Base-by-base conservation (phyloP, 1,140 invertebrate genomes). In the Neodiprion lecontei region DNA sequence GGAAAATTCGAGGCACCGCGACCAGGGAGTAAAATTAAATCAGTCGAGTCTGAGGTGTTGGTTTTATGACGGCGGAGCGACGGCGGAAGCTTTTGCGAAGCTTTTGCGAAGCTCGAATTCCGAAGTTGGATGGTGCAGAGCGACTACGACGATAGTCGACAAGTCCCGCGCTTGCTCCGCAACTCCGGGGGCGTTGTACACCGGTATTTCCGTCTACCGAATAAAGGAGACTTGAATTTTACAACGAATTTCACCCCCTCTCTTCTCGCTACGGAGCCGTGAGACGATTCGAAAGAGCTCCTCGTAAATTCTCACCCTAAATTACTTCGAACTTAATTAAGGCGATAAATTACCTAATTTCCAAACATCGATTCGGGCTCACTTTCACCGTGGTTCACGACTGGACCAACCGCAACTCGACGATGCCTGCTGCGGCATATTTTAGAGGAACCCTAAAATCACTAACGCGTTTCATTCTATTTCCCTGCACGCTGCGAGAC, bases 251-350 rank as follows among this genome's bases (percentile, higher is more conserved):
- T 9, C 28, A 14, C 53, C 11, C 53, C 53, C 53, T 14, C 53
- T 9, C 28, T 40, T 12, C 28, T 12, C 53, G 11, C 11, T 5
- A 61, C 53, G 11, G 53, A 17, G 53, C 28, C 28, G 28, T 40
- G 28, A 40, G 28, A 40, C 28, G 28, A 40, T 5, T 40, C 11
- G 5, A 14, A 17, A 12, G n/a, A 61, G 11, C 53, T 17, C 53
- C 11, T 61, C 53, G 53, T 61, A 61, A 61, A 61, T 61, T 17
- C 53, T 12, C 53, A 12, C 53, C 53, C 11, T 61, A 61, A 61
- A 61, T 61, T 14, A 61, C n/a, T 17, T 17, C 53, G 53, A 61
- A 61, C 53, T 61, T 61, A 61, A 61, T 61, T 61, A 61, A 61
- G 11, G 11, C 53, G 53, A 61, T 61, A 61, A 61, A 61, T 61